Percentiles rank a stretch among this genome's conserved stretches.
Evolutionary conservation across 2,888 invertebrate genomes (phyloP).

Genomic region (Sesia apiformis): DNA sequence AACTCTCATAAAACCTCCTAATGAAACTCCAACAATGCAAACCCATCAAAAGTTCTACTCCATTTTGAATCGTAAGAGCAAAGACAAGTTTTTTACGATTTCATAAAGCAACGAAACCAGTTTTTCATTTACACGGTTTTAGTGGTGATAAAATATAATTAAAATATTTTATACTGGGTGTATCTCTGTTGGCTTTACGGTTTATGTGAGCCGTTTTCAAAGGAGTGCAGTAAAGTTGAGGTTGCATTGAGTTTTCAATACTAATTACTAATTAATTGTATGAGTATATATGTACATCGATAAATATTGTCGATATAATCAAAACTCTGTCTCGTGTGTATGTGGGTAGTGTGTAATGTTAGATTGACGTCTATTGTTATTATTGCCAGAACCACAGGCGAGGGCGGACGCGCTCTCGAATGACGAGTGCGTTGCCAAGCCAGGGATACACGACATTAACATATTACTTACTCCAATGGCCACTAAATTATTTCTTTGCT

Average conservation of each 20-base stretch:
- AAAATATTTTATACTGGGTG: conserved; percentile 69
- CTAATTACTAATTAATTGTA: no score
- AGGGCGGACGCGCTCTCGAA: no score
- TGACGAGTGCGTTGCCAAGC: no score
- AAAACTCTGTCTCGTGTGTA: no score
- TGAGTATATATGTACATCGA: no score
- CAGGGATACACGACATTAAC: no score
- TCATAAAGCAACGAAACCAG: conserved; percentile 65
- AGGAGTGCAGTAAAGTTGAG: conserved; percentile 35
- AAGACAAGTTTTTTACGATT: conserved; percentile 72
- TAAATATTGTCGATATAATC: no score
- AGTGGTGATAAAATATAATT: conserved; percentile 73
- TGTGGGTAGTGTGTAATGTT: no score
- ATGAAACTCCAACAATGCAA: conserved; percentile 63
- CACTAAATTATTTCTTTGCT: no score
- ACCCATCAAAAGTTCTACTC: conserved; percentile 50
- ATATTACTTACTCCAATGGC: no score
- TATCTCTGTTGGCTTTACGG: conserved; percentile 62
- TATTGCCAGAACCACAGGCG: no score
- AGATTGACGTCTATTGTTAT: no score
- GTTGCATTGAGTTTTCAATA: conserved; percentile 13
- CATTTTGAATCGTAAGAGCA: conserved; percentile 29
- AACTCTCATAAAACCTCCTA: conserved; percentile 32
- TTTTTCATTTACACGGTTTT: conserved; percentile 74
- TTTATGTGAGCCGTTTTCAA: conserved; percentile 39